Base-by-base conservation (phyloP, 2,113 vertebrate genomes). In the Mesoclemmys tuberculata region DNA sequence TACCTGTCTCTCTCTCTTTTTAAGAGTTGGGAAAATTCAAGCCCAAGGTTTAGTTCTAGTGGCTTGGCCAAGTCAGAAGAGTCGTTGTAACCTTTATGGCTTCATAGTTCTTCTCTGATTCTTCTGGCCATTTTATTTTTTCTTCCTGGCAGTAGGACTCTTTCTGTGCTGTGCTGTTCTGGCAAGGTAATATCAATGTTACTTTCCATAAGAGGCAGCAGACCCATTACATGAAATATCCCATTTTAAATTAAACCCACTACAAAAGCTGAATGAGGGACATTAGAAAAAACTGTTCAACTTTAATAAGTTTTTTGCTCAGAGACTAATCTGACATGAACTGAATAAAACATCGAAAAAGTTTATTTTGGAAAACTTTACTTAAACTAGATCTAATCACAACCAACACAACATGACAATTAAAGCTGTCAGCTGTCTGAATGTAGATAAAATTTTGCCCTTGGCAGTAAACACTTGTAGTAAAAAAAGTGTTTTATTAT, bases 21-120 rank as follows among this genome's bases (percentile, higher is more conserved):
- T 55, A 56, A 56, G 95, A 96, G 93, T 64, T 97, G 96, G 95
- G 95, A 96, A 96, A 97, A 82, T 71, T 71, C 64, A 38, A 71
- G n/a, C n/a, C 64, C 48, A 12, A 93, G 96, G 92, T 82, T 96
- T 94, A 94, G 88, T 87, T 85, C 82, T 48, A 87, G 92, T 96
- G 93, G 96, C 94, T 64, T 89, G 93, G 44, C 81, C 87, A 77
- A 35, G 92, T 5, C 79, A 0, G 83, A 95, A 92, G 87, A 89
- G 82, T 86, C 87, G 93, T 38, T 41, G 21, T 74, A 52, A 18
- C 51, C 16, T 52, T 52, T 52, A 52, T 14, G 38, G 38, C 38
- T 74, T 74, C 18, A 41, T 74, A 41, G 96, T 56, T 84, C 88
- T 87, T 83, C 38, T 74, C 41, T 85, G 9, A 24, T 74, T 75